A percentile compares a stretch with the other conserved stretches of the same genome.
These are phyloP conservation scores for Pectinophora gossypiella DNA, from an alignment of 1,140 invertebrate genomes.

Conservation along the genomic window DNA sequence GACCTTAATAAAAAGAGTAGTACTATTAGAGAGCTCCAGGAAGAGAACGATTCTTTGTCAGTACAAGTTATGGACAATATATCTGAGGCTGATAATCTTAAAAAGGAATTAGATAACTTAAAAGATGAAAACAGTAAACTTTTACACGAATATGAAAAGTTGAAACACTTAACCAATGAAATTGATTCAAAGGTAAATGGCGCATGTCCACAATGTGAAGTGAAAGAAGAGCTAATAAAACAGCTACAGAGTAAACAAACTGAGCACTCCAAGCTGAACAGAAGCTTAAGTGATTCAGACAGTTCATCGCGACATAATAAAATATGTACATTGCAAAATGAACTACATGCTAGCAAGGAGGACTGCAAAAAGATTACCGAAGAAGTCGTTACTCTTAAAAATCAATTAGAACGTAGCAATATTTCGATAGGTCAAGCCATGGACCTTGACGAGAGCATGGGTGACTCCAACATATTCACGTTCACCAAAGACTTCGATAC, in stretches of 20 bases:
- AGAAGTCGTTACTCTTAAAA: conserved; percentile 59
- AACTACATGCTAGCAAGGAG: conserved; percentile 56
- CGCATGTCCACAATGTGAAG: conserved; percentile 32
- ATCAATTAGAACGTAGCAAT: conserved; percentile 53
- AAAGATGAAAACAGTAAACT: conserved; percentile 31
- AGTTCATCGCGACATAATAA: conserved; percentile 56
- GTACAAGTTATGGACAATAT: conserved; percentile 59
- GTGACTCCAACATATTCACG: conserved; percentile 26
- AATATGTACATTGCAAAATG: conserved; percentile 59
- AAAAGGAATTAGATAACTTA: conserved; percentile 38
- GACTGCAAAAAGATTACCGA: conserved; percentile 61
- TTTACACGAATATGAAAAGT: conserved; percentile 31
- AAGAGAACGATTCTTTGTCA: conserved; percentile 58
- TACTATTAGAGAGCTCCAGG: conserved; percentile 40
- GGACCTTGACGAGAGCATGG: conserved; percentile 55
- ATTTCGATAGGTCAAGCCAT: conserved; percentile 39
- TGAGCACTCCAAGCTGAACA: conserved; percentile 36
- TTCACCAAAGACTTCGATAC: conserved; percentile 26
- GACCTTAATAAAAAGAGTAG: conserved; percentile 29
- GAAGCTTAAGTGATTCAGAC: conserved; percentile 57
- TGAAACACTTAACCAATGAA: conserved; percentile 24
- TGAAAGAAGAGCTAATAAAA: conserved; percentile 37
- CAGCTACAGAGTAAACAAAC: conserved; percentile 25
- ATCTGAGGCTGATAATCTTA: conserved; percentile 48
- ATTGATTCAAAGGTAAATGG: not conserved